Percentiles rank a stretch among this genome's conserved stretches.
These are phyloP conservation scores for Limonius californicus DNA, from an alignment of 1,140 invertebrate genomes.

Conservation along the genomic window DNA sequence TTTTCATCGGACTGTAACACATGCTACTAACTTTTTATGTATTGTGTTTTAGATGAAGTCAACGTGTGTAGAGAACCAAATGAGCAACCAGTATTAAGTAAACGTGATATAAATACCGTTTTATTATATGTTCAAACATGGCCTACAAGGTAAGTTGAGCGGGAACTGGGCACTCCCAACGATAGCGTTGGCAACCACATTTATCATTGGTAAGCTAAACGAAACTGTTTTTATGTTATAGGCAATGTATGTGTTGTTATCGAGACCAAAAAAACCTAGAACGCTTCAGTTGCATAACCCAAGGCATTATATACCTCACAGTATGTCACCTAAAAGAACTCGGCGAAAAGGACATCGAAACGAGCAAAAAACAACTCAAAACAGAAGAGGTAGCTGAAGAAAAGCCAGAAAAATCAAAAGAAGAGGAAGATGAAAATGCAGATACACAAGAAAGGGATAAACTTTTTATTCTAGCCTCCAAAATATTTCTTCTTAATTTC, in stretches of 20 bases:
- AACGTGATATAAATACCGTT: conserved; percentile 41
- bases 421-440: conserved; percentile 31
- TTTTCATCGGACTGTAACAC: too few relatives aligned
- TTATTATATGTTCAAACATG: conserved; percentile 46
- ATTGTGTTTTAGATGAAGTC: conserved; percentile 44
- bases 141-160: conserved; percentile 43
- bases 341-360: conserved; percentile 48
- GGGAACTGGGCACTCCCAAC: too few relatives aligned
- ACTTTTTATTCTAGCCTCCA: conserved; percentile 72
- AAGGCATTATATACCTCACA: conserved; percentile 71
- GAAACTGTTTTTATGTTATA: too few relatives aligned
- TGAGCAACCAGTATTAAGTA: conserved; percentile 41
- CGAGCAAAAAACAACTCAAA: conserved; percentile 46
- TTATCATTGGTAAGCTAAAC: too few relatives aligned
- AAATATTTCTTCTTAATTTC: conserved; percentile 83
- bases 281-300: conserved; percentile 79
- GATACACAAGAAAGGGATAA: conserved; percentile 70
- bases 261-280: conserved; percentile 87
- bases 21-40: too few relatives aligned
- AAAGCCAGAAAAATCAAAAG: not conserved
- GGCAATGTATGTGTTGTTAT: conserved; percentile 91
- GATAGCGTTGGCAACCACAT: too few relatives aligned
- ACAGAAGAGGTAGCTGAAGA: conserved; percentile 29
- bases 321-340: conserved; percentile 72
- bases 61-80: conserved; percentile 41